phyloP scores from a whole-genome alignment of 2,797 vertebrate species.

The Gymnoscopelus braueri region DNA sequence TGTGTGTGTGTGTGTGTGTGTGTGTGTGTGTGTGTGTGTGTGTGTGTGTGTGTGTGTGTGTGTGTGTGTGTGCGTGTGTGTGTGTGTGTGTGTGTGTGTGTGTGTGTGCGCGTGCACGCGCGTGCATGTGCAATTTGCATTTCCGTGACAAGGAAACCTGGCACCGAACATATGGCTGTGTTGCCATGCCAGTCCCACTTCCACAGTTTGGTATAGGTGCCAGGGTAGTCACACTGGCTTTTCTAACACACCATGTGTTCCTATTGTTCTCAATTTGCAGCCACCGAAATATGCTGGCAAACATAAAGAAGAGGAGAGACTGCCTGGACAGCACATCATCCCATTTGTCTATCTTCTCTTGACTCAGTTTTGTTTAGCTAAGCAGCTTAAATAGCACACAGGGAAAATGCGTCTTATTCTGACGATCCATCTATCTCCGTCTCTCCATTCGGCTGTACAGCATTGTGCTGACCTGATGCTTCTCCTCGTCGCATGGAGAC shows the following conservation, averaged over 20 bases:
- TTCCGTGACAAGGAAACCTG: slow-evolving; percentile 56
- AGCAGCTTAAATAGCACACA: slow-evolving; percentile 56
- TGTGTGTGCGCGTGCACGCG: not conserved
- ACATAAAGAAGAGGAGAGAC: slow-evolving; percentile 12
- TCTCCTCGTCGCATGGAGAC: slow-evolving; percentile 44
- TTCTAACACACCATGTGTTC: slow-evolving; percentile 65
- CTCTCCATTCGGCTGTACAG: slow-evolving; percentile 40
- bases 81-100: slow-evolving; percentile 1
- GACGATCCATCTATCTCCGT: slow-evolving; percentile 51
- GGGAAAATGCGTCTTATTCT: slow-evolving; percentile 41
- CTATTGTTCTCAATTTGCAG: slow-evolving; percentile 63
- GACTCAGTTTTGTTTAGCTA: slow-evolving; percentile 49
- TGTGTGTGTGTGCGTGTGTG: not conserved
- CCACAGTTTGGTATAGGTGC: slow-evolving; percentile 61
- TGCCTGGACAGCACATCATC: slow-evolving; percentile 29
- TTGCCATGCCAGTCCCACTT: slow-evolving; percentile 68
- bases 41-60: not conserved
- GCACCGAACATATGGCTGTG: slow-evolving; percentile 59
- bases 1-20: not conserved
- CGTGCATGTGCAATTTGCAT: not conserved
- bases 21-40: not conserved
- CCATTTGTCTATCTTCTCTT: slow-evolving; percentile 39
- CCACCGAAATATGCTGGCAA: slow-evolving; percentile 38
- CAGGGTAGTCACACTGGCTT: slow-evolving; percentile 65
- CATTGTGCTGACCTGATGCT: slow-evolving; percentile 62